Evolutionary conservation across 2,797 vertebrate species (phyloP).

Genomic region (Dendrocincla fuliginosa): DNA sequence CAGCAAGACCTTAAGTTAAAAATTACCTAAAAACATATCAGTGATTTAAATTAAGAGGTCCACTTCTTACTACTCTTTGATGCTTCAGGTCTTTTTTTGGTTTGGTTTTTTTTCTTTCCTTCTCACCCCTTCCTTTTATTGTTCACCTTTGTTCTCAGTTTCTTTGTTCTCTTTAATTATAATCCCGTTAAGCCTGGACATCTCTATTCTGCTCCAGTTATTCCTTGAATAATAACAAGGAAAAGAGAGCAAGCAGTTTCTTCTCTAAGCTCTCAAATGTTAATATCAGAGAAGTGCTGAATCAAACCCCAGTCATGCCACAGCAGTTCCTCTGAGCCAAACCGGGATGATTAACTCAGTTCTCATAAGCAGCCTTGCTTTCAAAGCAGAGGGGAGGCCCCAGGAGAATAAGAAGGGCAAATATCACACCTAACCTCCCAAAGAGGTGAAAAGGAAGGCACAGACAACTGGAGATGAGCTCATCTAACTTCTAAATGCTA

Average conservation of each 20-base stretch:
- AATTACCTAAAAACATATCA: background rate
- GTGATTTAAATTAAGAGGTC: background rate
- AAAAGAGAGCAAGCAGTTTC: background rate
- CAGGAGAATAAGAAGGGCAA: background rate
- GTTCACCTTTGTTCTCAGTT: slow-evolving; percentile 21
- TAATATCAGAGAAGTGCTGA: background rate
- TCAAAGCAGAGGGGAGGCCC: background rate
- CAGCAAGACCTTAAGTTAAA: background rate
- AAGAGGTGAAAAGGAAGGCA: background rate
- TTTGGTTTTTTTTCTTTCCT: background rate
- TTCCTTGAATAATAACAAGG: slow-evolving; percentile 9
- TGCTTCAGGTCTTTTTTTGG: background rate
- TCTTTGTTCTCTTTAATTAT: slow-evolving; percentile 46
- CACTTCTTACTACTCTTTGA: background rate
- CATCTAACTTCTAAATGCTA: background rate
- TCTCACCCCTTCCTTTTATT: background rate
- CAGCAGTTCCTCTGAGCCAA: background rate
- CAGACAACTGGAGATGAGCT: background rate
- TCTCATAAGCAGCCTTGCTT: background rate
- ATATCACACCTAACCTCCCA: background rate
- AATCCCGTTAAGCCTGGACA: slow-evolving; percentile 32
- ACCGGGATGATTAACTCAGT: background rate
- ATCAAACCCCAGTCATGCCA: background rate
- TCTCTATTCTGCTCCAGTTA: background rate
- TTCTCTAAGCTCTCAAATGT: background rate